Evolutionary conservation across 2,888 invertebrate species (phyloP), one percentile per base, ranked within the genome.

Genomic region (Sinotaia quadrata): DNA sequence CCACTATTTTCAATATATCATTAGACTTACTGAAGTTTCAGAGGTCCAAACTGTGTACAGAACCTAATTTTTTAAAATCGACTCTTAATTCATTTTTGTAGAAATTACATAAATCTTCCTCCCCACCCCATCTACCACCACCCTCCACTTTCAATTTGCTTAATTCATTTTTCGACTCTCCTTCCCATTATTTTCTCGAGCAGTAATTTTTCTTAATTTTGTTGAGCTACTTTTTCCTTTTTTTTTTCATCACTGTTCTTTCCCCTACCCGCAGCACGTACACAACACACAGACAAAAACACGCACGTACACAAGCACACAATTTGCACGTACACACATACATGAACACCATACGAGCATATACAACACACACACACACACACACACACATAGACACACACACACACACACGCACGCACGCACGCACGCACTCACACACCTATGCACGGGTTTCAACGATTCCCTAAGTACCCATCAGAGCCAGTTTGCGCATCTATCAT

Each of bases 401-500:
- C n/a, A n/a, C n/a, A n/a, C n/a, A n/a, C n/a, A n/a, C n/a, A n/a
- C n/a, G n/a, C n/a, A n/a, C n/a, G n/a, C n/a, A n/a, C n/a, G n/a
- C n/a, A n/a, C n/a, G n/a, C n/a, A n/a, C n/a, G n/a, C n/a, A n/a
- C n/a, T n/a, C n/a, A n/a, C 41, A 41, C 41, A 10, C 41, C 41
- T 12, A 10, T 41, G 41, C 41, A 10, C 41, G 10, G 8, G 8
- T 41, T 41, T 15, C 7, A 27, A 34, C 56, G 15, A 34, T 4
- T 56, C 56, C 33, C 56, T 18, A 56, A 27, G 24, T 34, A 3
- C 31, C 34, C 56, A 56, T 56, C 56, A 56, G 34, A 33, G 8
- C 33, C 56, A 27, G 24, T 56, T 56, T 4, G n/a, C 56, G 34
- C 56, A 56, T 56, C 56, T 56, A 56, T 56, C 56, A 56, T 34